phyloP scores from a whole-genome alignment of 2,797 vertebrate species.

The Apogon hyalosoma region DNA sequence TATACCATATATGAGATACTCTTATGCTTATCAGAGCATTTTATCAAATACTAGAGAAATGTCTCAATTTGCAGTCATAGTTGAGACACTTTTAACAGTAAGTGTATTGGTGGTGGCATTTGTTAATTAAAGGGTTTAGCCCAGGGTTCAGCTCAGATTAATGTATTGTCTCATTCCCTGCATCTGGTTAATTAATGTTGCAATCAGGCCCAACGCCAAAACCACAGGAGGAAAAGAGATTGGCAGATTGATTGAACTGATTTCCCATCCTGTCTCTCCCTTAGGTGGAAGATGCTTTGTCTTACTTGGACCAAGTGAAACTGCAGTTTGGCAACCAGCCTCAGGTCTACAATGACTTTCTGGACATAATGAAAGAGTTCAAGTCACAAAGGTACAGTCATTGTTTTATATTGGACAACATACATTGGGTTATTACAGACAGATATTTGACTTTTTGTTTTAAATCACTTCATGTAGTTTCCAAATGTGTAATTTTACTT shows the following conservation, averaged over 20 bases:
- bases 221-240: not conserved
- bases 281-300: conserved; percentile 97
- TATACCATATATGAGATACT: not conserved
- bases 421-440: too few species aligned
- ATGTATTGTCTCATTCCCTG: not conserved
- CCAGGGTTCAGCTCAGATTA: not conserved
- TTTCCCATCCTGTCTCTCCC: conserved; percentile 11
- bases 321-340: conserved; percentile 99
- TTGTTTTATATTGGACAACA: not conserved
- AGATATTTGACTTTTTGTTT: too few species aligned
- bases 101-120: not conserved
- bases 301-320: conserved; percentile 99
- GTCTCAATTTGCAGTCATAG: too few species aligned
- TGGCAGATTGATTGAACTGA: not conserved
- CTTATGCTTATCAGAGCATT: too few species aligned
- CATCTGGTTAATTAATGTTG: not conserved
- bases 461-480: too few species aligned
- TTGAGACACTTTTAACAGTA: not conserved
- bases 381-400: conserved; percentile 94
- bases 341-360: conserved; percentile 99
- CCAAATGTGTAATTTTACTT: too few species aligned
- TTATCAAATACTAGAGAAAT: too few species aligned
- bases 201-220: not conserved
- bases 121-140: not conserved
- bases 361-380: conserved; percentile 99